Evolutionary conservation across 2,797 vertebrate species (phyloP).

Genomic region (Sebastes hubbsi): DNA sequence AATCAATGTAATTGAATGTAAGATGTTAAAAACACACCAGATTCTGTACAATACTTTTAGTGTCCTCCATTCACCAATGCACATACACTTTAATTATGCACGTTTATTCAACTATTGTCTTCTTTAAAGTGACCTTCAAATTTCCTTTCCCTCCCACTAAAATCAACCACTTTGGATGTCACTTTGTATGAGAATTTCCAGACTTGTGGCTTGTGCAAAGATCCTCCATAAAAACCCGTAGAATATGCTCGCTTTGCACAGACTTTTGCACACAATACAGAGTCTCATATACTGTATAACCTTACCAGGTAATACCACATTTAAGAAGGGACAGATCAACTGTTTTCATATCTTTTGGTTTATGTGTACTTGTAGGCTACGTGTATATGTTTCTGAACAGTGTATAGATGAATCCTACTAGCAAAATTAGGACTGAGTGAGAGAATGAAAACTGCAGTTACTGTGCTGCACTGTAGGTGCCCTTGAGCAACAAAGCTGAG

Average conservation of each 20-base stretch:
- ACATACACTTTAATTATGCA: no score
- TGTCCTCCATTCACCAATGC: neutral
- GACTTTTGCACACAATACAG: neutral
- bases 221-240: neutral
- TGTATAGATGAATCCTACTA: neutral
- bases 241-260: neutral
- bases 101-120: neutral
- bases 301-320: neutral
- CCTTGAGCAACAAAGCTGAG: constrained; percentile 4
- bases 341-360: neutral
- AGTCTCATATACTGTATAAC: neutral
- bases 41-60: neutral
- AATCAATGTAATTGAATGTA: neutral
- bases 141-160: neutral
- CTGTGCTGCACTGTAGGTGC: neutral
- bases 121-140: neutral
- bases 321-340: neutral
- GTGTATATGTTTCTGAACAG: neutral
- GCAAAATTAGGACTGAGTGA: neutral
- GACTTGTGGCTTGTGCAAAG: neutral
- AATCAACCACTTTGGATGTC: neutral
- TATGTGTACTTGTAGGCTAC: neutral
- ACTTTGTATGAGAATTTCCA: neutral
- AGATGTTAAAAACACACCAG: neutral
- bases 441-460: neutral